A percentile compares a stretch with the other conserved stretches of the same genome.
These are phyloP conservation scores for Pseudomyrmex pallidus DNA, from an alignment of 1,140 invertebrate species.

Conservation along the genomic window DNA sequence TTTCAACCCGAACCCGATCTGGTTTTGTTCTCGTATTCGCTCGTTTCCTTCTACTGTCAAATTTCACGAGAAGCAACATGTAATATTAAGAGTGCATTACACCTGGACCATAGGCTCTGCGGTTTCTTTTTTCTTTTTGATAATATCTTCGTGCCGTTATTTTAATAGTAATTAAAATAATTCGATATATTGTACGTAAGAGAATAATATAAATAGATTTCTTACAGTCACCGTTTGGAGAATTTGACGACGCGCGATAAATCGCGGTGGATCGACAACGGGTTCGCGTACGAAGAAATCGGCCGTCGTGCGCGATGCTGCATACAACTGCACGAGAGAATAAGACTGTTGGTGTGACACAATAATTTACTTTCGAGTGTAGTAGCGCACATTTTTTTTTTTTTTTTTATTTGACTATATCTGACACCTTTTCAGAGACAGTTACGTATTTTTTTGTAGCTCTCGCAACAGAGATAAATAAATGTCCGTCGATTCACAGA, in stretches of 20 bases:
- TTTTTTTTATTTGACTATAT: background rate
- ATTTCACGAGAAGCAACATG: too few relatives aligned
- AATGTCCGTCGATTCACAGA: constrained; percentile 7
- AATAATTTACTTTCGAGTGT: constrained; percentile 22
- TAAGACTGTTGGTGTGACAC: constrained; percentile 22
- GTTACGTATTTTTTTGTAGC: too few relatives aligned
- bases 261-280: background rate
- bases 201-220: background rate
- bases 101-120: too few relatives aligned
- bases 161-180: background rate
- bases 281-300: background rate
- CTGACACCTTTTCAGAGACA: too few relatives aligned
- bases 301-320: background rate
- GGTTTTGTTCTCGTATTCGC: too few relatives aligned
- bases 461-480: background rate
- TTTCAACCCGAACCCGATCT: too few relatives aligned
- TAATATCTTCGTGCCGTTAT: too few relatives aligned
- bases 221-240: constrained; percentile 4
- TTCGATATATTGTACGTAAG: background rate
- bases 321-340: constrained; percentile 40
- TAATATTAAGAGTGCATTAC: background rate
- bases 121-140: too few relatives aligned
- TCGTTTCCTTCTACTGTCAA: too few relatives aligned
- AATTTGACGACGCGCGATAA: background rate
- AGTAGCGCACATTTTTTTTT: background rate